Evolutionary conservation across 2,113 vertebrate species (phyloP), one percentile per base, ranked within the genome.

Genomic region (Coracopsis vasa): DNA sequence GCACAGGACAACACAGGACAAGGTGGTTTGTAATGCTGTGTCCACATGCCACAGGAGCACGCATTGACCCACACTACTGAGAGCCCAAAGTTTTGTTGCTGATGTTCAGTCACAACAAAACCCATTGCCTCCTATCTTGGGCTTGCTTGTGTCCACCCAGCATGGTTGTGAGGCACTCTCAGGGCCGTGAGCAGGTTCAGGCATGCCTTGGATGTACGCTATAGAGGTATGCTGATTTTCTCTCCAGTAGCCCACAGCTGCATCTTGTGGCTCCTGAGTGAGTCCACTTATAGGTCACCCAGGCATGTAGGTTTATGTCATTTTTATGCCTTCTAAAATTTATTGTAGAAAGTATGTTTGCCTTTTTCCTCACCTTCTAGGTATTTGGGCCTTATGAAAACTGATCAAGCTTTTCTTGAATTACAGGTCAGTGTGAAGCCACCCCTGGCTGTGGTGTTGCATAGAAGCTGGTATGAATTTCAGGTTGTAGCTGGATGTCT

Each of bases 11-110:
- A 31, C 27, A 72, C 47, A 48, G 47, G 47, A 24, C 47, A 48
- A 48, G n/a, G 37, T 6, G 8, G 33, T 37, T 64, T 48, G 31
- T 56, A 62, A 28, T 0, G 0, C 48, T 16, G 19, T 56, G 61
- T 37, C 50, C 5, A 0, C 6, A 4, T 37, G 62, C 0, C 1
- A 8, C 29, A 31, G 18, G 37, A 31, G 29, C 11, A 1, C 1
- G 1, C n/a, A 9, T 18, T 47, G 39, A 79, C 45, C 13, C 50
- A 35, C 0, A 0, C 28, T 56, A 4, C 54, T 6, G 12, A 44
- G 27, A 65, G 54, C 50, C 13, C n/a, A 45, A 20, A 18, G 4
- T 11, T 83, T 65, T 7, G 11, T 50, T 72, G 13, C 60, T 70
- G 54, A 37, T 0, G 2, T 42, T 80, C 64, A 23, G 41, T 41